Base-by-base conservation (phyloP, 2,113 vertebrate genomes). In the Formicarius rufipectus region DNA sequence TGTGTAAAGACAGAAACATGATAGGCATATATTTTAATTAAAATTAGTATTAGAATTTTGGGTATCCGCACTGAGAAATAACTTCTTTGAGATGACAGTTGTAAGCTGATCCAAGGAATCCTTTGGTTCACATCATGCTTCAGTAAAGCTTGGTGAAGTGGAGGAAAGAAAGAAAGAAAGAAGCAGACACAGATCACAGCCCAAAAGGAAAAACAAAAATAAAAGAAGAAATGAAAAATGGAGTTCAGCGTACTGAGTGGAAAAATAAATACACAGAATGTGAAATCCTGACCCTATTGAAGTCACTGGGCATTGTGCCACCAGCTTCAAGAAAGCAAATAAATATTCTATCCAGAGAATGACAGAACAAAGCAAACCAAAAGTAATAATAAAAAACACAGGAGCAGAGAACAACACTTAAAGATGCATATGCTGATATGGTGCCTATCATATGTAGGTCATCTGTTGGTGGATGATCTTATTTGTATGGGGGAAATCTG, bases 241-340 rank as follows among this genome's bases (percentile, higher is more conserved):
- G n/a, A 89, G 44, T 44, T 84, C 58, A 87, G 76, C 53, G 45
- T 47, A 94, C 42, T 0, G 4, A 76, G 42, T 68, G 86, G 76
- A 93, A 96, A 95, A 73, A n/a, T 73, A 94, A 90, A 91, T 53
- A 79, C 10, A 58, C 5, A 7, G 58, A 89, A 87, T 10, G 27
- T 81, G 64, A 91, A 95, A 87, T 79, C 49, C 58, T 95, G 84
- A 83, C 49, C 40, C 37, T 52, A 23, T 66, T 85, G 84, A 96
- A 91, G 27, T 69, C 45, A 59, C 25, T 71, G 71, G 71, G 69
- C 37, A 22, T 58, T 58, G 58, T 79, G 81, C 37, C 88, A 55
- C 14, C 5, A 9, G 21, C 20, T 82, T 66, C 69, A 82, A 72
- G 81, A 37, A 87, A 73, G 50, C 40, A 77, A 89, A 60, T n/a